Evolutionary conservation across 2,888 invertebrate species (phyloP).

Genomic region (Chrysodeixis includens): DNA sequence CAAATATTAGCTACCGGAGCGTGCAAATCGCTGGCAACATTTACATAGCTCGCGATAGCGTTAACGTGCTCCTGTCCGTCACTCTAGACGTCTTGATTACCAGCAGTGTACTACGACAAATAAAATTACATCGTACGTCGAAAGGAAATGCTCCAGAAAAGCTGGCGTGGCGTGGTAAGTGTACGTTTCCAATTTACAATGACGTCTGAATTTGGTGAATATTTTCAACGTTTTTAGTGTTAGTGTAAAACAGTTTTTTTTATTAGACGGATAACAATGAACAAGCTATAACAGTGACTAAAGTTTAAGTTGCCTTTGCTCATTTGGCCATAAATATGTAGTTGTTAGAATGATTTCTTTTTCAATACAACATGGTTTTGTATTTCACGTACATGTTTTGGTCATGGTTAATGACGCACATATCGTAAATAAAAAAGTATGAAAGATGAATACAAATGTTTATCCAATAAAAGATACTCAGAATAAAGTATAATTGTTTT

Average conservation of each 20-base stretch:
- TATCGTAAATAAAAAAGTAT: neutral
- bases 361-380: neutral
- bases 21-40: constrained; percentile 43
- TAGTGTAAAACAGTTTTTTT: neutral
- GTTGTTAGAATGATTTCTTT: neutral
- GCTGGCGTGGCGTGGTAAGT: neutral
- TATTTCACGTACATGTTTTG: neutral
- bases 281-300: too few relatives aligned
- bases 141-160: constrained; percentile 5
- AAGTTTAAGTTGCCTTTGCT: too few relatives aligned
- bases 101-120: constrained; percentile 17
- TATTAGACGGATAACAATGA: neutral
- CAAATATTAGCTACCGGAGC: constrained; percentile 37
- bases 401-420: neutral
- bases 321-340: too few relatives aligned
- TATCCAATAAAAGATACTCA: neutral
- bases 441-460: neutral
- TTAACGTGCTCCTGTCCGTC: constrained; percentile 51
- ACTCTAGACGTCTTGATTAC: constrained; percentile 55
- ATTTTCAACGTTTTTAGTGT: neutral
- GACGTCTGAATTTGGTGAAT: neutral
- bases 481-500: constrained; percentile 3
- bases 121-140: constrained; percentile 1
- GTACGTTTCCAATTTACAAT: neutral
- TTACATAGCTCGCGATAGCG: constrained; percentile 46